Evolutionary conservation across 2,113 vertebrate genomes (phyloP).

Genomic region (Empidonax traillii): DNA sequence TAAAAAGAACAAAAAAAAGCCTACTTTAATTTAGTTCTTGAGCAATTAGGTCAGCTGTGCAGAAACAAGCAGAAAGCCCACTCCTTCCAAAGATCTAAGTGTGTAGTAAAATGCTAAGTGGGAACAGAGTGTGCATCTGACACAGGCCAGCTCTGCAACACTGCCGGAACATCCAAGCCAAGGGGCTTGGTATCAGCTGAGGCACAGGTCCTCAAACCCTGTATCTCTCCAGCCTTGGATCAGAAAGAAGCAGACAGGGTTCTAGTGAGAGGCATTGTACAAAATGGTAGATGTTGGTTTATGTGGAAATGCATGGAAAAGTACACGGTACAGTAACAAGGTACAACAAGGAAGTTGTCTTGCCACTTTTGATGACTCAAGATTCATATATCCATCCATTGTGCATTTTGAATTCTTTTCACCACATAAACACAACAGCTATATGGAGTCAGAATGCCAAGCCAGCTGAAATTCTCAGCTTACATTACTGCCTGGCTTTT

Average conservation of each 20-base stretch:
- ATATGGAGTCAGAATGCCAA: not conserved
- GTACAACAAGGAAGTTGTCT: not conserved
- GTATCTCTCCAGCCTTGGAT: not conserved
- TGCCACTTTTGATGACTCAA: not conserved
- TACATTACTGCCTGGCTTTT: not conserved
- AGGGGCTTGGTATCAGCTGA: not conserved
- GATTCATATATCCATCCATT: not conserved
- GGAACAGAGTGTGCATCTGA: not conserved
- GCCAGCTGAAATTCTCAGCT: not conserved
- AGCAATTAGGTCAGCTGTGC: slow-evolving; percentile 7
- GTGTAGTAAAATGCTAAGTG: not conserved
- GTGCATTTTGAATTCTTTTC: not conserved
- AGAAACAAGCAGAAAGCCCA: not conserved
- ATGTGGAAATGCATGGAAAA: not conserved
- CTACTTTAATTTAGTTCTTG: not conserved
- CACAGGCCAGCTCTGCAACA: not conserved
- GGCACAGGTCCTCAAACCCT: not conserved
- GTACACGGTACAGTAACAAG: not conserved
- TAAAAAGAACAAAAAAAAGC: not conserved
- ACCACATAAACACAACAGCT: not conserved
- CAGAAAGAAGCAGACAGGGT: not conserved
- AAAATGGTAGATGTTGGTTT: not conserved
- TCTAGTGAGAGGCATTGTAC: not conserved
- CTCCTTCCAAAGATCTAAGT: not conserved
- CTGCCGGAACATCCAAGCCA: not conserved